Percentiles rank a stretch among this genome's conserved stretches.
These are phyloP conservation scores for Helostoma temminkii DNA, from an alignment of 2,797 vertebrate species.

Conservation along the genomic window DNA sequence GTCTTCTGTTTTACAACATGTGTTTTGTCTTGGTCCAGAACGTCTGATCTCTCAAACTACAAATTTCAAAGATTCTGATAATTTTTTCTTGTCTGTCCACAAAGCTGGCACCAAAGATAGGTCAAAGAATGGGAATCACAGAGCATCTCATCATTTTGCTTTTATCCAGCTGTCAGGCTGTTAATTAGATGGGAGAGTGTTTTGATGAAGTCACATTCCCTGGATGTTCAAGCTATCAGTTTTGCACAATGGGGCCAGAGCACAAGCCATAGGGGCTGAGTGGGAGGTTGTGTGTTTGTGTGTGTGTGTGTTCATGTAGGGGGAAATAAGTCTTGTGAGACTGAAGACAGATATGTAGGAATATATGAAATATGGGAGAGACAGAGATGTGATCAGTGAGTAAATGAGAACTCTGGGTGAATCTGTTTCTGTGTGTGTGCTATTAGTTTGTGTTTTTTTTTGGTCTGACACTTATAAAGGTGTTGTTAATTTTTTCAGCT, in stretches of 20 bases:
- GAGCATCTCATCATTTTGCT: slow-evolving; percentile 23
- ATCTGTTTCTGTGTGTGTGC: neutral
- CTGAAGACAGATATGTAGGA: slow-evolving; percentile 71
- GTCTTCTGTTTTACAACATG: too few species aligned
- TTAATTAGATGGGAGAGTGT: slow-evolving; percentile 74
- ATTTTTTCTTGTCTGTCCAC: neutral
- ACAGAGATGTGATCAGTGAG: slow-evolving; percentile 41
- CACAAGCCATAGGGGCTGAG: slow-evolving; percentile 56
- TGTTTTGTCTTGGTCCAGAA: too few species aligned
- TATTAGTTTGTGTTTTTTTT: too few species aligned
- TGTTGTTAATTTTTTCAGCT: too few species aligned
- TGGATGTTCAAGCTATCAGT: slow-evolving; percentile 77
- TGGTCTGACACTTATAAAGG: too few species aligned
- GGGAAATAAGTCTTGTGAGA: slow-evolving; percentile 58
- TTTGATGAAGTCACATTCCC: slow-evolving; percentile 78
- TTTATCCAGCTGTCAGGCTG: slow-evolving; percentile 46
- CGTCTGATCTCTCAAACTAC: too few species aligned
- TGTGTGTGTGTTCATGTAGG: slow-evolving; percentile 27
- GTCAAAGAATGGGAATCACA: slow-evolving; percentile 16
- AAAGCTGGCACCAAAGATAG: neutral
- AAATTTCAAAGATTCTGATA: neutral
- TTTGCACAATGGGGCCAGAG: slow-evolving; percentile 64
- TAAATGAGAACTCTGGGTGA: slow-evolving; percentile 33
- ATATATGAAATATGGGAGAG: slow-evolving; percentile 25
- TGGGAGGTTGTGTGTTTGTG: slow-evolving; percentile 53